phyloP scores from a whole-genome alignment of 2,888 invertebrate species.

The Pterostichus niger region DNA sequence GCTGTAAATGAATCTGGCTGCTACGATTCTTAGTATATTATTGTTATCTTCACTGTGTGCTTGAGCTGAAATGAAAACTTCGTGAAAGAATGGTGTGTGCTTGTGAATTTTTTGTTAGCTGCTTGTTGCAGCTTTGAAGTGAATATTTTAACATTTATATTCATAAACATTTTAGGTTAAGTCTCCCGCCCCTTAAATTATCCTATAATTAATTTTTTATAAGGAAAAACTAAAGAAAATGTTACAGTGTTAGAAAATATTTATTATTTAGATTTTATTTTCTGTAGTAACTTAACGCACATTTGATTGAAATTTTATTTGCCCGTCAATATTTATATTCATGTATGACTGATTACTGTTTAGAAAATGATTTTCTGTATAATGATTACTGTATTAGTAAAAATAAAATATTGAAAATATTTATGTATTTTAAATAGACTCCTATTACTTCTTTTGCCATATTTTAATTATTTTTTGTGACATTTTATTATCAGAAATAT shows the following conservation, averaged over 20 bases:
- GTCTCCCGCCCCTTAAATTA: slow-evolving; percentile 34
- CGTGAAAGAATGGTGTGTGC: slow-evolving; percentile 23
- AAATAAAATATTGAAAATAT: slow-evolving; percentile 63
- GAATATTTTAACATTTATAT: slow-evolving; percentile 52
- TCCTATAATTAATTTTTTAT: slow-evolving; percentile 54
- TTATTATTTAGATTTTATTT: slow-evolving; percentile 61
- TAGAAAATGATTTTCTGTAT: slow-evolving; percentile 65
- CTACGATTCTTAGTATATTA: slow-evolving; percentile 63
- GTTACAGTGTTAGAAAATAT: slow-evolving; percentile 63
- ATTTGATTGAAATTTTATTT: slow-evolving; percentile 61
- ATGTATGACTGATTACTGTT: slow-evolving; percentile 67
- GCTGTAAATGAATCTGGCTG: slow-evolving; percentile 66
- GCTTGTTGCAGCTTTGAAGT: slow-evolving; percentile 19
- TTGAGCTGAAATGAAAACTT: slow-evolving; percentile 25
- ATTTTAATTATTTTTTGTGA: no score
- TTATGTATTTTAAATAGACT: neutral
- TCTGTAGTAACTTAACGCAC: slow-evolving; percentile 63
- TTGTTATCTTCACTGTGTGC: slow-evolving; percentile 59
- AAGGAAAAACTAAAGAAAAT: slow-evolving; percentile 44
- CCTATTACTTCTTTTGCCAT: neutral
- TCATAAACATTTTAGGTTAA: slow-evolving; percentile 51
- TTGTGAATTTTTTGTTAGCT: slow-evolving; percentile 32
- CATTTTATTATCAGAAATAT: no score
- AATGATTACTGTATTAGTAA: slow-evolving; percentile 64
- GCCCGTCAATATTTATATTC: slow-evolving; percentile 64